A percentile compares a stretch with the other conserved stretches of the same genome.
Evolutionary conservation across 2,113 vertebrate genomes (phyloP).

Genomic region (Lucifuga dentata): DNA sequence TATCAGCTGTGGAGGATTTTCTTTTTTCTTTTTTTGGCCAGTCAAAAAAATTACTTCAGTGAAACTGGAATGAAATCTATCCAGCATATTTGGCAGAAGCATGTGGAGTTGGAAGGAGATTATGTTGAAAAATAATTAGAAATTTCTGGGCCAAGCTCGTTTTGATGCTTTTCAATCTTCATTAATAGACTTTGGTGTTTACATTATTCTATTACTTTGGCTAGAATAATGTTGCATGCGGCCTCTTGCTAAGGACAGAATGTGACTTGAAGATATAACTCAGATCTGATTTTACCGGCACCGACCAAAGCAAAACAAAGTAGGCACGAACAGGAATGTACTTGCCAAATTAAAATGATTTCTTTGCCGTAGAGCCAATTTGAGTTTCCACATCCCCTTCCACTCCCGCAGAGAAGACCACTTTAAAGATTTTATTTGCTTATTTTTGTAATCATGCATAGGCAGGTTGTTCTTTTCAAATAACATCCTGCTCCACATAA

Average conservation of each 20-base stretch:
- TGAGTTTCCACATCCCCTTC: conserved; percentile 14
- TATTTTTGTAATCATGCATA: neutral
- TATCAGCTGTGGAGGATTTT: no score
- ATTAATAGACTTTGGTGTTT: conserved; percentile 45
- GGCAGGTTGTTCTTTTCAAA: neutral
- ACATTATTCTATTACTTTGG: conserved; percentile 64
- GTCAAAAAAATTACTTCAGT: no score
- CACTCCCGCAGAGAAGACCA: neutral
- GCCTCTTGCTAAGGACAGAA: conserved; percentile 8
- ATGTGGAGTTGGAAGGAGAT: no score
- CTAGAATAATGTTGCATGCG: conserved; percentile 28
- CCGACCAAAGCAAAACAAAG: conserved; percentile 27
- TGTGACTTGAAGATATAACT: conserved; percentile 26
- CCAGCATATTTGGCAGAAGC: no score
- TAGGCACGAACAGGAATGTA: neutral
- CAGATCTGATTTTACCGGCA: conserved; percentile 28
- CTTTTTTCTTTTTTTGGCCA: no score
- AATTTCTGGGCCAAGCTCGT: conserved; percentile 8
- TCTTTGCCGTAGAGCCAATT: no score
- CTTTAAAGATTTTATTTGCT: conserved; percentile 3
- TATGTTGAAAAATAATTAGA: neutral
- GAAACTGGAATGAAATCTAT: no score
- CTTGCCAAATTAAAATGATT: neutral
- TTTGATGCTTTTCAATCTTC: conserved; percentile 42
- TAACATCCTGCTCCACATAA: no score